Evolutionary conservation across 2,797 vertebrate genomes (phyloP).

Genomic region (Catharus ustulatus): DNA sequence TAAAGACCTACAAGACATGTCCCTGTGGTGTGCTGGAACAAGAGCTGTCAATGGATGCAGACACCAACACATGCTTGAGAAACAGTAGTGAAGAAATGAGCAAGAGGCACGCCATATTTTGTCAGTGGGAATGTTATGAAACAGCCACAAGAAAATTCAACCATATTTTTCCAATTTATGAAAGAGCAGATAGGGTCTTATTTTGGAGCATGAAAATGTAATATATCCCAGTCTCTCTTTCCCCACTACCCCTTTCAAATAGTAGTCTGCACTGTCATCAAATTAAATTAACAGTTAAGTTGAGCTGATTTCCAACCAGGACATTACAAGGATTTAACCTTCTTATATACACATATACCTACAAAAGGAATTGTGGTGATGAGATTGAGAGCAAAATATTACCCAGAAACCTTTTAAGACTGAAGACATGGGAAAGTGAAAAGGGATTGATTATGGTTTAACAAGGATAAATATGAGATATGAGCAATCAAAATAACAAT

Average conservation of each 20-base stretch:
- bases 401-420: not conserved
- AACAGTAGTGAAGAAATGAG: slow-evolving; percentile 31
- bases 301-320: slow-evolving; percentile 40
- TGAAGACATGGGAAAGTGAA: not conserved
- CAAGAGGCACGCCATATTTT: not conserved
- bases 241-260: not conserved
- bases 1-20: not conserved
- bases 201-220: slow-evolving; percentile 17
- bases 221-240: not conserved
- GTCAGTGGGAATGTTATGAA: slow-evolving; percentile 27
- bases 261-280: not conserved
- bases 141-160: slow-evolving; percentile 40
- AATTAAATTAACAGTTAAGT: slow-evolving; percentile 21
- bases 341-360: not conserved
- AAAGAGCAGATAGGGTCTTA: slow-evolving; percentile 11
- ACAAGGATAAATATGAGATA: not conserved
- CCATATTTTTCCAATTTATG: slow-evolving; percentile 41
- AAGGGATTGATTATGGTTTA: not conserved
- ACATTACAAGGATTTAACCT: not conserved
- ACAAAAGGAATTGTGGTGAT: not conserved
- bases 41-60: not conserved
- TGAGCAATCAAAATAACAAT: not conserved
- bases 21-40: not conserved
- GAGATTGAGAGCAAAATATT: not conserved
- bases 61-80: not conserved